Evolutionary conservation across 2,888 invertebrate genomes (phyloP).

Genomic region (Helicoverpa assulta): DNA sequence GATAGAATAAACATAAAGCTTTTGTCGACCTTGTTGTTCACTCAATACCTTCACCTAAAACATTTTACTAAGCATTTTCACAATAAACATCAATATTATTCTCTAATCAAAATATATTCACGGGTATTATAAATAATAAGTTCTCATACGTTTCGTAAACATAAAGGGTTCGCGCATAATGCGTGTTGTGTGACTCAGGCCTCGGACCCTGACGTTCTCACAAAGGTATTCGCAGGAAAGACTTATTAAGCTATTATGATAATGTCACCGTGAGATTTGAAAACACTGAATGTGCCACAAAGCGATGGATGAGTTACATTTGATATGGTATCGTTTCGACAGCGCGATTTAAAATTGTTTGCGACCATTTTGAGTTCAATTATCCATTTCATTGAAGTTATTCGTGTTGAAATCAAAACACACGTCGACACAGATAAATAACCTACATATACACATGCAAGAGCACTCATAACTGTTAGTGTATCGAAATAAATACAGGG

Average conservation of each 20-base stretch:
- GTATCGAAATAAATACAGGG: constrained; percentile 86
- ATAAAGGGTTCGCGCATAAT: constrained; percentile 78
- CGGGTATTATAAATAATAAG: constrained; percentile 57
- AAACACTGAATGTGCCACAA: constrained; percentile 64
- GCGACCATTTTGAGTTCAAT: constrained; percentile 75
- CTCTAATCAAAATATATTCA: constrained; percentile 71
- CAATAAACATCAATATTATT: constrained; percentile 68
- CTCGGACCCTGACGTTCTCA: constrained; percentile 80
- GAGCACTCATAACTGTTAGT: constrained; percentile 87
- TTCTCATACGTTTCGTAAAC: constrained; percentile 66
- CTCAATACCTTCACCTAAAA: constrained; percentile 74
- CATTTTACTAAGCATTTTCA: constrained; percentile 65
- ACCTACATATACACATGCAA: constrained; percentile 87
- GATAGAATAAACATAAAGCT: constrained; percentile 70
- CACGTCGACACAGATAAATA: constrained; percentile 86
- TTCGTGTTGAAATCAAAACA: constrained; percentile 77
- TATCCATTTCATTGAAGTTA: constrained; percentile 78
- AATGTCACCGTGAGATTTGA: constrained; percentile 83
- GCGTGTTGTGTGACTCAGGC: constrained; percentile 79
- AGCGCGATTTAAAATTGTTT: constrained; percentile 73
- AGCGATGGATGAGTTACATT: constrained; percentile 71
- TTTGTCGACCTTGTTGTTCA: constrained; percentile 70
- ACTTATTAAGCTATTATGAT: constrained; percentile 82
- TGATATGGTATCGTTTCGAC: constrained; percentile 70
- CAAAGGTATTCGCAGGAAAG: constrained; percentile 85